These are phyloP conservation scores for Styela plicata DNA, from an alignment of 23 tunicate genomes.

Conservation along the genomic window DNA sequence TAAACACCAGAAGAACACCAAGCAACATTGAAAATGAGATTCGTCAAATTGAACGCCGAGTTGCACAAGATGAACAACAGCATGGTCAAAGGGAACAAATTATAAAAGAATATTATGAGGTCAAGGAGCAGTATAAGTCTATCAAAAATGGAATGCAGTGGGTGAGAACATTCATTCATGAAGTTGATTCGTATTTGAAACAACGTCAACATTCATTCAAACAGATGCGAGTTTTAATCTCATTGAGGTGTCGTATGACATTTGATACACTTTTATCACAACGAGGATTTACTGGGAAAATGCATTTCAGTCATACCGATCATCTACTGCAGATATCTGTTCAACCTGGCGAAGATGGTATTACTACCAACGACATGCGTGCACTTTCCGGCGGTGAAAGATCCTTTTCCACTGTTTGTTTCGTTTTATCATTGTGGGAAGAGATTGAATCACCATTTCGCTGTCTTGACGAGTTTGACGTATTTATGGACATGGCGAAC, in stretches of 20 bases:
- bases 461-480: constrained; percentile 93
- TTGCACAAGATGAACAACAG: constrained; percentile 55
- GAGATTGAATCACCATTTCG: constrained; percentile 77
- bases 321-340: constrained; percentile 50
- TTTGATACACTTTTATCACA: constrained; percentile 62
- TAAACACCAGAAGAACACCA: constrained; percentile 60
- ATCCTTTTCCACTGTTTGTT: constrained; percentile 91
- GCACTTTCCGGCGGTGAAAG: constrained; percentile 91
- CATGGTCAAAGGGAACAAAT: constrained; percentile 78
- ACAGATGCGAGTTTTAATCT: constrained; percentile 36
- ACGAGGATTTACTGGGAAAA: constrained; percentile 75
- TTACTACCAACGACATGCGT: constrained; percentile 50
- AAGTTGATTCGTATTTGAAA: constrained; percentile 37
- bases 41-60: constrained; percentile 49
- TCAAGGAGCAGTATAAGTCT: constrained; percentile 40
- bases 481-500: constrained; percentile 96
- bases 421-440: constrained; percentile 80
- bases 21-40: constrained; percentile 78
- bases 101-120: constrained; percentile 78
- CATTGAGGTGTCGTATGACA: constrained; percentile 61
- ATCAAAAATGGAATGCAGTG: constrained; percentile 21
- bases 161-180: constrained; percentile 9
- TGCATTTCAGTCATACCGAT: constrained; percentile 70
- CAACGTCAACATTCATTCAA: constrained; percentile 48
- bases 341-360: constrained; percentile 63